A percentile compares a stretch with the other conserved stretches of the same genome.
Conservation (phyloP, 2,797 vertebrate species). For the Urosaurus nigricauda region DNA sequence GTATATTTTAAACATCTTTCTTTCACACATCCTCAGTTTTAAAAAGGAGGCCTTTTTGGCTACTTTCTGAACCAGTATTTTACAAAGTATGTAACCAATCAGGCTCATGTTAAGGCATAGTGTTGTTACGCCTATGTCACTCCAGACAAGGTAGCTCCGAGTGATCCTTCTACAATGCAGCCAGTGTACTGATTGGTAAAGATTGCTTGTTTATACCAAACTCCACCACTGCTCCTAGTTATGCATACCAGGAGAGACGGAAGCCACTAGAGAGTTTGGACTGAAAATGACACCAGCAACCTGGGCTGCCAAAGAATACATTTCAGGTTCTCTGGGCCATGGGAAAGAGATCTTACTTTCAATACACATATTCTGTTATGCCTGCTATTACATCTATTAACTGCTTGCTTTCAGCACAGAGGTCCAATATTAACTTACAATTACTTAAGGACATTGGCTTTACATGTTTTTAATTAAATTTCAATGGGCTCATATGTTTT, state of each 20-base stretch:
- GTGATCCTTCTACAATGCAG: conserved; percentile 57
- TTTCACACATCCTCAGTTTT: neutral
- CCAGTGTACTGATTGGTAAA: conserved; percentile 59
- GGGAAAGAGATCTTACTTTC: conserved; percentile 57
- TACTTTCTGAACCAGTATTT: conserved; percentile 63
- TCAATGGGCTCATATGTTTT: neutral
- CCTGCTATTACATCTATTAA: neutral
- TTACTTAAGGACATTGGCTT: neutral
- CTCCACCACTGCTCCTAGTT: conserved; percentile 53
- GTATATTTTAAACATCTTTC: conserved; percentile 34
- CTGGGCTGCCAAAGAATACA: conserved; percentile 55
- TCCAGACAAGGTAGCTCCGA: conserved; percentile 53
- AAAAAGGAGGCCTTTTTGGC: conserved; percentile 37
- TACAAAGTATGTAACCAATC: conserved; percentile 25
- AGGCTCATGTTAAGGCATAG: conserved; percentile 31
- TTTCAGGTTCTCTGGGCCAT: conserved; percentile 34
- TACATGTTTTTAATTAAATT: neutral
- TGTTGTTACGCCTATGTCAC: conserved; percentile 42
- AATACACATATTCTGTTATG: conserved; percentile 2
- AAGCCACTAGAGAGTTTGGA: conserved; percentile 54
- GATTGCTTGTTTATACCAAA: conserved; percentile 64
- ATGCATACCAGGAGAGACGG: conserved; percentile 47
- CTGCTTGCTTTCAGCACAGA: conserved; percentile 21
- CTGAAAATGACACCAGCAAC: conserved; percentile 58
- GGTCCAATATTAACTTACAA: neutral